Conservation (phyloP, 2,113 vertebrate species). For the Heterotilapia buettikoferi region DNA sequence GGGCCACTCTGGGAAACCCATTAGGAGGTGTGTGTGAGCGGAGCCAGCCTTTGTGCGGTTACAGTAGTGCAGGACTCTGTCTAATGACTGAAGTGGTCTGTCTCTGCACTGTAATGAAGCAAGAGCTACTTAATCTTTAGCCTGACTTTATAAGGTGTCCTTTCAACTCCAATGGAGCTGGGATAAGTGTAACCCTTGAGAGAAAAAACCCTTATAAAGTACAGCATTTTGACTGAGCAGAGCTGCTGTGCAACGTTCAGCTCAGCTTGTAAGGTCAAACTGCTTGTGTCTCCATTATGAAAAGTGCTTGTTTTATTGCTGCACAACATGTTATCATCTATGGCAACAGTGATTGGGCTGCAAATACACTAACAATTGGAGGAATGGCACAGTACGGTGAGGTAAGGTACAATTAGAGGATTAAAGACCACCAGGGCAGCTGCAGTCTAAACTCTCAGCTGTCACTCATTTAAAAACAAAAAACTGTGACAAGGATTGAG, state of each 20-base stretch:
- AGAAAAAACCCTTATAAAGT: slow-evolving; percentile 45
- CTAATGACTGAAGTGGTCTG: slow-evolving; percentile 42
- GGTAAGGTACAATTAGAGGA: slow-evolving; percentile 30
- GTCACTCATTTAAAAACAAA: neutral
- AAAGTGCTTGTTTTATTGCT: slow-evolving; percentile 39
- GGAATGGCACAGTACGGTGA: neutral
- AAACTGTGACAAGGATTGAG: neutral
- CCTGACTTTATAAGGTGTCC: slow-evolving; percentile 59
- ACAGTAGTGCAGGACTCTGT: slow-evolving; percentile 33
- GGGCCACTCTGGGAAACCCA: slow-evolving; percentile 52
- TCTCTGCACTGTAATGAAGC: slow-evolving; percentile 25
- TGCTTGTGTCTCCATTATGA: slow-evolving; percentile 1
- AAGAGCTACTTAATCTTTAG: slow-evolving; percentile 24
- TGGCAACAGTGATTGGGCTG: slow-evolving; percentile 25
- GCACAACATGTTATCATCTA: neutral
- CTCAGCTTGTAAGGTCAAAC: slow-evolving; percentile 22
- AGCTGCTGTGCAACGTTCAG: neutral
- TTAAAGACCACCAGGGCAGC: slow-evolving; percentile 43
- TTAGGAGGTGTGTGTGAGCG: slow-evolving; percentile 68
- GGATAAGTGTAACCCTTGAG: slow-evolving; percentile 10
- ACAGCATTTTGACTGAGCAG: neutral
- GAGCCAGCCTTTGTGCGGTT: slow-evolving; percentile 49
- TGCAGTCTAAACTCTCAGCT: slow-evolving; percentile 17
- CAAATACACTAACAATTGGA: slow-evolving; percentile 33
- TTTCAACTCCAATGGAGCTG: slow-evolving; percentile 23